Evolutionary conservation across 2,797 vertebrate species (phyloP).

Genomic region (Schizopygopsis pylzovi): DNA sequence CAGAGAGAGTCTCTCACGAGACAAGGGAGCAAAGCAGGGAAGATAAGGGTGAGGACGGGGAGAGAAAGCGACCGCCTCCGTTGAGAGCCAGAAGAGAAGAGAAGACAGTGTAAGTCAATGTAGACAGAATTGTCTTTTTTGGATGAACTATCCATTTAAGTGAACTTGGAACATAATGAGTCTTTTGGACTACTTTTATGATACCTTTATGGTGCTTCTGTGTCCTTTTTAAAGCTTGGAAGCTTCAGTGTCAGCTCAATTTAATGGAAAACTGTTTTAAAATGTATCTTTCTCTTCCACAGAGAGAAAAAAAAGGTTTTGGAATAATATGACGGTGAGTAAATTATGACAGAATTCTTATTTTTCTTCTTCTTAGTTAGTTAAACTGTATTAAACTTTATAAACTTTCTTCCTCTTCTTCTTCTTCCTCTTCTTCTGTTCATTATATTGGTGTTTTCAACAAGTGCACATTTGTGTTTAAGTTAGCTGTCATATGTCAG

Average conservation of each 20-base stretch:
- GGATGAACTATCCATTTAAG: not conserved
- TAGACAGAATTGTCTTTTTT: not conserved
- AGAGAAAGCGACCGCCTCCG: too few relatives aligned
- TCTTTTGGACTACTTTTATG: not conserved
- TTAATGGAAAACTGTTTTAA: not conserved
- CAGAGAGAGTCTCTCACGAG: too few relatives aligned
- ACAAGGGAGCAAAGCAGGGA: too few relatives aligned
- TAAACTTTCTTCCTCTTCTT: too few relatives aligned
- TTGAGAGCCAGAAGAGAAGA: too few relatives aligned
- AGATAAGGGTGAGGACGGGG: too few relatives aligned
- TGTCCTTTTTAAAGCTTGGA: not conserved
- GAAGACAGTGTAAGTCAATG: not conserved
- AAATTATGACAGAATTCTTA: not conserved
- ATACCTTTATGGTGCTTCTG: not conserved
- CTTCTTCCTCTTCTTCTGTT: not conserved
- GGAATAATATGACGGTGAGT: not conserved
- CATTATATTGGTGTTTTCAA: not conserved
- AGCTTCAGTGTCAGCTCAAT: not conserved
- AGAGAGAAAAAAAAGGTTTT: not conserved
- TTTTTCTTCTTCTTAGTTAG: too few relatives aligned
- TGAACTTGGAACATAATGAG: not conserved
- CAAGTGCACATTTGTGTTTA: not conserved
- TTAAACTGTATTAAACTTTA: too few relatives aligned
- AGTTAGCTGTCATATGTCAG: not conserved
- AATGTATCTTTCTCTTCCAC: not conserved